Evolutionary conservation across 2,888 invertebrate species (phyloP).

Genomic region (Trichopoda pennipes): DNA sequence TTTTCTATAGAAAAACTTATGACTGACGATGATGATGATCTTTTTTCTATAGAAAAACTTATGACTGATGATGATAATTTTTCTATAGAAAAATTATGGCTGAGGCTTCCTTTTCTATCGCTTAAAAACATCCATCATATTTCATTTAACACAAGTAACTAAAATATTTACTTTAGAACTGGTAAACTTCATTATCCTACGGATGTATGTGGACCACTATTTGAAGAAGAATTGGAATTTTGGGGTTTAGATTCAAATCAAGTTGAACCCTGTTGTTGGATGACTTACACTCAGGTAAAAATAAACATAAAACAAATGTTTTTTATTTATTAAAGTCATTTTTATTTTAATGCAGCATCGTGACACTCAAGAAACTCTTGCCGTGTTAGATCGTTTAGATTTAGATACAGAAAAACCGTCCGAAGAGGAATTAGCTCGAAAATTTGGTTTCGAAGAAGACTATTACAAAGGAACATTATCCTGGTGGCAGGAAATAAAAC

Average conservation of each 20-base stretch:
- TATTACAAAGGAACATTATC: conserved; percentile 94
- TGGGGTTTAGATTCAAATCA: conserved; percentile 99
- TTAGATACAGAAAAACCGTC: conserved; percentile 98
- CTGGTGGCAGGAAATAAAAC: conserved; percentile 98
- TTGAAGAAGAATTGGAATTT: conserved; percentile 99
- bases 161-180: conserved; percentile 84
- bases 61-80: no score
- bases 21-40: no score
- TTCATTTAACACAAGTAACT: no score
- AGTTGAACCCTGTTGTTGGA: conserved; percentile 99
- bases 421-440: conserved; percentile 98
- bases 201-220: conserved; percentile 98
- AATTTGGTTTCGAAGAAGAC: conserved; percentile 98
- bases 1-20: no score
- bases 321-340: neutral
- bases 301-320: neutral
- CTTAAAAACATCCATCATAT: no score
- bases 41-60: no score
- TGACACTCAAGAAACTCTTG: conserved; percentile 99
- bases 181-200: conserved; percentile 99
- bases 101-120: no score
- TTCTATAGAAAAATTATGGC: no score
- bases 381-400: conserved; percentile 97
- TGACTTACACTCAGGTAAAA: conserved; percentile 96
- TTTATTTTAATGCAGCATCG: conserved; percentile 86